A percentile compares a stretch with the other conserved stretches of the same genome.
Conservation (phyloP, 2,888 invertebrate species). For the Neoscelio sp. region DNA sequence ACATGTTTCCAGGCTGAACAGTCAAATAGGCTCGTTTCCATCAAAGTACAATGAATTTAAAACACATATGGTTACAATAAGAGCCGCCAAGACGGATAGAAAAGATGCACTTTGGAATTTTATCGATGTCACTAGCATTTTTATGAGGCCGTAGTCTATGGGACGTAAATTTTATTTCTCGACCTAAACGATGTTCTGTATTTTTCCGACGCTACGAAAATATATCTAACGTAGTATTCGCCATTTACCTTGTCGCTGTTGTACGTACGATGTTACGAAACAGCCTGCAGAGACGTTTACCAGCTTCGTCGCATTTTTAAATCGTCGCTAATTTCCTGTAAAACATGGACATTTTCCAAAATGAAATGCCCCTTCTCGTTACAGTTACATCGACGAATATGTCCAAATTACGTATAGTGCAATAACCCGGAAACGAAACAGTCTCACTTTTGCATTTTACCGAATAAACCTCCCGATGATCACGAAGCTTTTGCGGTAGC, state of each 20-base stretch:
- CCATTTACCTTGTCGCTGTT: constrained; percentile 49
- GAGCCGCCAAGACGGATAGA: constrained; percentile 47
- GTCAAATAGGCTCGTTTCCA: constrained; percentile 19
- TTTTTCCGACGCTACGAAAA: constrained; percentile 50
- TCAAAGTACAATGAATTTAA: constrained; percentile 55
- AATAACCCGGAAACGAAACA: constrained; percentile 24
- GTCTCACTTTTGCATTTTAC: constrained; percentile 19
- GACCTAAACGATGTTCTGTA: constrained; percentile 61
- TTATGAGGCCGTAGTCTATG: constrained; percentile 73
- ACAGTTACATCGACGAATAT: not conserved
- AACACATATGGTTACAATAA: constrained; percentile 59
- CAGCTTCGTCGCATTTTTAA: constrained; percentile 5
- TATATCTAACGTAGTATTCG: constrained; percentile 51
- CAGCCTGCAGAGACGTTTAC: not conserved
- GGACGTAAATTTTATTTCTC: constrained; percentile 74
- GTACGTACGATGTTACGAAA: constrained; percentile 33
- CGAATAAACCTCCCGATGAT: constrained; percentile 33
- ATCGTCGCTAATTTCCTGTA: constrained; percentile 12
- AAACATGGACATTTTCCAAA: constrained; percentile 6
- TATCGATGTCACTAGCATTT: constrained; percentile 73
- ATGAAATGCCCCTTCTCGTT: constrained; percentile 4
- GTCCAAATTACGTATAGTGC: constrained; percentile 26
- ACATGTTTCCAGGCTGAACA: not conserved
- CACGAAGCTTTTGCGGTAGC: constrained; percentile 28
- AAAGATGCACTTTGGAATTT: constrained; percentile 64